Evolutionary conservation across 2,888 invertebrate genomes (phyloP), one percentile per base, ranked within the genome.

Genomic region (Thecophora atra): DNA sequence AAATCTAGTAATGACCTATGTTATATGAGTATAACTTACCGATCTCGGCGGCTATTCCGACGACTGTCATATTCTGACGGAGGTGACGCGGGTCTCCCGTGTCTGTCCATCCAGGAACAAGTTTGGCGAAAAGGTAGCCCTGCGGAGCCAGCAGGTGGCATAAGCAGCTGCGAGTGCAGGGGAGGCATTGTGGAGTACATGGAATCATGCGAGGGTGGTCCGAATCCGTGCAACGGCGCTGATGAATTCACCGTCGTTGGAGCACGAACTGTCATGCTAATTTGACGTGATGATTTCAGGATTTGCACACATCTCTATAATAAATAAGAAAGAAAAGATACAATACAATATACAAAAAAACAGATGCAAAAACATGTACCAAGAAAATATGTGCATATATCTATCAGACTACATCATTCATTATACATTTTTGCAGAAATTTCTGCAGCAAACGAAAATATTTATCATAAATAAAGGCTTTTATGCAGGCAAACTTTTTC

Each of bases 51-150:
- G 69, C 85, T 86, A 77, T 82, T 85, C 54, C 85, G 82, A 73
- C 87, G 80, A 67, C 86, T 85, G 68, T 85, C 86, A 81, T 90
- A 90, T 83, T 92, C 92, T 79, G 89, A 84, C 24, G 92, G 92
- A 66, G 97, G 97, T 37, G 97, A 97, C 26, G 91, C 95, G 1
- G 96, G 94, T 76, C 96, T 89, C 5, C 97, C 97, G 82, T 94
- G 93, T 72, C 95, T 90, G 87, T 97, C 96, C 91, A 97, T 95
- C 97, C 97, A 97, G 73, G 95, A 94, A 88, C 96, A 97, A 68
- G 94, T 94, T 81, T 95, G 95, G 72, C 93, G 83, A 80, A 85
- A 87, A 78, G 87, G 87, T 75, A 86, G 79, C 44, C 76, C 77
- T 79, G 76, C 77, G 21, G 81, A 80, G 42, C 81, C 79, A 60